Percentiles rank a stretch among this genome's conserved stretches.
Conservation (phyloP, 2,888 invertebrate genomes). For the Paralinhomoeus sp. region DNA sequence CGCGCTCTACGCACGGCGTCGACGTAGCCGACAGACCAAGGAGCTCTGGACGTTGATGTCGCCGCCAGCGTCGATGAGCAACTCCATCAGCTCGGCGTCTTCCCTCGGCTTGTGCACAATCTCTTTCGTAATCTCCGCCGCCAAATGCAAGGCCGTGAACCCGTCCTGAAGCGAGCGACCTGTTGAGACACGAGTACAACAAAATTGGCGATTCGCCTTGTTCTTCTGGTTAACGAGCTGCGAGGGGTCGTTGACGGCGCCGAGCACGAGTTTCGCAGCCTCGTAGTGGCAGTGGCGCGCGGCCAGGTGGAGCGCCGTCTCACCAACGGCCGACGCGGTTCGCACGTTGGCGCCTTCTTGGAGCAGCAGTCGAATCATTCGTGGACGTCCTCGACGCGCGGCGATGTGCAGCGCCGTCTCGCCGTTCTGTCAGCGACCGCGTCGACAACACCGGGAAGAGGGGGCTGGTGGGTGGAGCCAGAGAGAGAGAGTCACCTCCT, state of each 20-base stretch:
- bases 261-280: slow-evolving; percentile 60
- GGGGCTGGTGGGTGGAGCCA: too few relatives aligned
- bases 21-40: slow-evolving; percentile 27
- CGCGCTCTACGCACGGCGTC: neutral
- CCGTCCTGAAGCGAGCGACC: slow-evolving; percentile 40
- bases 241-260: slow-evolving; percentile 37
- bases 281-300: slow-evolving; percentile 50
- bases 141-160: slow-evolving; percentile 77
- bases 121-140: slow-evolving; percentile 61
- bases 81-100: slow-evolving; percentile 55
- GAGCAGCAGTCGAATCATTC: slow-evolving; percentile 57
- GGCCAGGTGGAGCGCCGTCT: slow-evolving; percentile 83
- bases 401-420: slow-evolving; percentile 92
- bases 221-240: slow-evolving; percentile 18
- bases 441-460: neutral
- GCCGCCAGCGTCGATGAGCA: slow-evolving; percentile 68
- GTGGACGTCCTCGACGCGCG: slow-evolving; percentile 66
- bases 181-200: neutral
- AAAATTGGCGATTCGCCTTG: slow-evolving; percentile 9
- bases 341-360: slow-evolving; percentile 84
- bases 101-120: slow-evolving; percentile 53
- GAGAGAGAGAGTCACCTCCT: slow-evolving; percentile 39
- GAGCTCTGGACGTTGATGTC: slow-evolving; percentile 63
- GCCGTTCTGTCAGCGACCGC: slow-evolving; percentile 39
- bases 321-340: slow-evolving; percentile 55